Conservation (phyloP, 2,888 invertebrate genomes). For the Anthrax anthrax region DNA sequence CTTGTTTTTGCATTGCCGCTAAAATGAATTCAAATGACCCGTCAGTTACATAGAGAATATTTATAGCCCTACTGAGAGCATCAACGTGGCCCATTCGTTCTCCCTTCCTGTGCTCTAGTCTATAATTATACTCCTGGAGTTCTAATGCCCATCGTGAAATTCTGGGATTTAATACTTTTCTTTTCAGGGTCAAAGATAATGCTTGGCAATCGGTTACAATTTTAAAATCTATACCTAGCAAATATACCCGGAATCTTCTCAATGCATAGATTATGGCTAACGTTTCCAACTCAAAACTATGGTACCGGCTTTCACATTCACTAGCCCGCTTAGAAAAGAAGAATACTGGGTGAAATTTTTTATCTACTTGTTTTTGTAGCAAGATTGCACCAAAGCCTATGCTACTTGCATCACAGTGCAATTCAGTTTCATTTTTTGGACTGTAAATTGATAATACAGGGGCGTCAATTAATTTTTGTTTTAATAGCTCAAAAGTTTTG, state of each 20-base stretch:
- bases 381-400: neutral
- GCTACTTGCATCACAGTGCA: neutral
- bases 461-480: conserved; percentile 6
- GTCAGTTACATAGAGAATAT: conserved; percentile 6
- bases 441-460: conserved; percentile 13
- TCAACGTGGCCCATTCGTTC: neutral
- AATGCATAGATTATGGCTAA: neutral
- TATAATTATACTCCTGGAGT: conserved; percentile 17
- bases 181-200: conserved; percentile 14
- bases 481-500: conserved; percentile 9
- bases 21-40: conserved; percentile 16
- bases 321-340: conserved; percentile 11
- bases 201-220: conserved; percentile 10
- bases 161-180: conserved; percentile 1
- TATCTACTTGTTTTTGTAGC: neutral
- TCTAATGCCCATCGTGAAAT: conserved; percentile 13
- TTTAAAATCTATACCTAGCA: neutral
- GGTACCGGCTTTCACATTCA: neutral
- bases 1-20: conserved; percentile 16
- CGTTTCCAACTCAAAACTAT: neutral
- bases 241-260: neutral
- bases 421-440: conserved; percentile 1
- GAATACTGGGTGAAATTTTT: neutral
- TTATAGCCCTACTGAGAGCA: neutral
- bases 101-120: neutral